Evolutionary conservation across 37 sponge, comb jelly and placozoan genomes (phyloP), one percentile per base, ranked within the genome.

Genomic region (Spongilla lacustris): DNA sequence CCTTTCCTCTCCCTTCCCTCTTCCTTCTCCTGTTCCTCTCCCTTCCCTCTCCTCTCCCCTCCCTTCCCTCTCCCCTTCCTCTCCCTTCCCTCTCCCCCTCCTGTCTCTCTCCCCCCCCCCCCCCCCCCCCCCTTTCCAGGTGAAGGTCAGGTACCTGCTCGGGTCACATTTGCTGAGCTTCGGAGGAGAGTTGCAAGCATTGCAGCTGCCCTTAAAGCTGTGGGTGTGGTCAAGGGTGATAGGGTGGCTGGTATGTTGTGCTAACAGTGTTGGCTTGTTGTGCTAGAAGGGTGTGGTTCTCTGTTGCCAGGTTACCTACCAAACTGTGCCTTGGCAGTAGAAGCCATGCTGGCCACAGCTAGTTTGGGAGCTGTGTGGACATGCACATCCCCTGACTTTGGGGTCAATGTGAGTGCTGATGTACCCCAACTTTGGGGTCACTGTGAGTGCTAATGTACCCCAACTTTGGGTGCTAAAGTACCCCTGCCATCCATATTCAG

Each of bases 351-450:
- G 77, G 99, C 99, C 11, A 85, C 94, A 2, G 84, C 96, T 24
- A 93, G 94, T 71, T 77, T 99, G 0, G 99, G 99, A 33, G 99
- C 96, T 11, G 81, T 93, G 19, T 99, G 99, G 99, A 97, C 96
- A 82, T 95, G 94, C 35, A 95, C 99, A 26, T 95, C 99, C 25
- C 99, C 99, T 30, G 99, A 99, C 75, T 99, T 99, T 81, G 99
- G 99, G 24, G 94, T 95, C 27, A 85, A 96, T 13, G 98, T 98
- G 58, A 86, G 98, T 86, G 23, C 3, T 23, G 14, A 9, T n/a
- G n/a, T n/a, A n/a, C n/a, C n/a, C n/a, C n/a, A n/a, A n/a, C n/a
- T n/a, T n/a, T n/a, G n/a, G n/a, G n/a, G n/a, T n/a, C n/a, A n/a
- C n/a, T n/a, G n/a, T n/a, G n/a, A n/a, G n/a, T n/a, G n/a, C n/a